Base-by-base conservation (phyloP, 2,113 vertebrate genomes). In the Peromyscus polionotus region DNA sequence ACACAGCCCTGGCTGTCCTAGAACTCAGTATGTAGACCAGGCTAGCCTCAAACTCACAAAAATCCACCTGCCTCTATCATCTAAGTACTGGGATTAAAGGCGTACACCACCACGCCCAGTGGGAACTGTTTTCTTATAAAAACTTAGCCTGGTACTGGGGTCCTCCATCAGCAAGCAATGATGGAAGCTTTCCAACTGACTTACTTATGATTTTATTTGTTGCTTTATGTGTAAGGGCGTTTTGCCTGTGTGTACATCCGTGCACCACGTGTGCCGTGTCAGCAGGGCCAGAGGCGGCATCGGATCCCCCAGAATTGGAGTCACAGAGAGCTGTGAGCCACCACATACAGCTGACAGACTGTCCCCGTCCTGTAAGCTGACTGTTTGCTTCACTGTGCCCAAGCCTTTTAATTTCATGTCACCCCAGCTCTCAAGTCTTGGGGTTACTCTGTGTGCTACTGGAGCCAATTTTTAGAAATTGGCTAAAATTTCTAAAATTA, bases 61-160 rank as follows among this genome's bases (percentile, higher is more conserved):
- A 39, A 59, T 59, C 36, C 33, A n/a, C 48, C 11, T 59, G 20
- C 19, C 51, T 81, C 79, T 59, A 33, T 11, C 19, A 54, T 33
- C 51, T 4, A 19, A 59, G 33, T 5, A 12, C 54, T 81, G 11
- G 1, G 33, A 59, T 83, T 59, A 83, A 83, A 59, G 54, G 36
- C 13, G 0, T 1, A 54, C 20, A 2, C 54, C 51, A 19, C 31
- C 54, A 33, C 4, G 0, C 28, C 48, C 28, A 59, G 54, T 11
- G 63, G 59, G 54, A 83, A 84, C 57, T 96, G 76, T 90, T 95
- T 97, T 95, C 86, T 96, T 80, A 94, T 97, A 90, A 96, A 61
- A 98, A 61, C 42, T 39, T 6, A 88, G 63, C 63, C 87, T 61
- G 90, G 42, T 1, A 3, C 83, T 31, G 17, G 17, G 28, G 61